phyloP scores from a whole-genome alignment of 2,888 invertebrate species.

The Pristionchus exspectatus region DNA sequence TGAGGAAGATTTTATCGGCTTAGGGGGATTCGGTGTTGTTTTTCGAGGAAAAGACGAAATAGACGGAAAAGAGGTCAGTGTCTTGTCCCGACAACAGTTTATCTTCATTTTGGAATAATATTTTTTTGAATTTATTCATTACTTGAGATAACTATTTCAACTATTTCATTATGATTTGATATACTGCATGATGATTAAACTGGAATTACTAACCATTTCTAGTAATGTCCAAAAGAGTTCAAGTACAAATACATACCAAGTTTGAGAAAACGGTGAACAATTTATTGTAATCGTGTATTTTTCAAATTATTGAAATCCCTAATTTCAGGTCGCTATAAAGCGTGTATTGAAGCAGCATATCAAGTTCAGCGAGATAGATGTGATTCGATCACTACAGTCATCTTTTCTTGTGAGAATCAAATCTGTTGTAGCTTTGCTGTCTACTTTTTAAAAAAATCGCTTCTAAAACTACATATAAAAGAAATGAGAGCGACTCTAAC shows the following conservation, averaged over 20 bases:
- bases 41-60: constrained; percentile 66
- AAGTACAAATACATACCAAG: neutral
- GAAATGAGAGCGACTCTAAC: constrained; percentile 60
- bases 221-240: neutral
- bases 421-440: neutral
- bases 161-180: neutral
- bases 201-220: neutral
- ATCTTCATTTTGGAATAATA: neutral
- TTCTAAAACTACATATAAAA: too few species aligned
- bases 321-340: constrained; percentile 75
- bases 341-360: constrained; percentile 70
- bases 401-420: neutral
- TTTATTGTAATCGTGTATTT: neutral
- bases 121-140: neutral
- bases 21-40: constrained; percentile 75
- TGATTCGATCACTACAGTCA: constrained; percentile 62
- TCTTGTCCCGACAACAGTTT: neutral
- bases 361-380: constrained; percentile 73
- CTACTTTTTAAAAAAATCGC: too few species aligned
- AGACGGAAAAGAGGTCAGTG: constrained; percentile 52
- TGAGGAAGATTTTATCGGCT: constrained; percentile 69
- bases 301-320: neutral
- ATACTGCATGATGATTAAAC: neutral
- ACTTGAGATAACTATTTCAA: neutral
- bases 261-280: neutral